Percentiles rank a stretch among this genome's conserved stretches.
Conservation (phyloP, 30 jellyfish, hydroid and myxozoan species). For the Morbakka virulenta region DNA sequence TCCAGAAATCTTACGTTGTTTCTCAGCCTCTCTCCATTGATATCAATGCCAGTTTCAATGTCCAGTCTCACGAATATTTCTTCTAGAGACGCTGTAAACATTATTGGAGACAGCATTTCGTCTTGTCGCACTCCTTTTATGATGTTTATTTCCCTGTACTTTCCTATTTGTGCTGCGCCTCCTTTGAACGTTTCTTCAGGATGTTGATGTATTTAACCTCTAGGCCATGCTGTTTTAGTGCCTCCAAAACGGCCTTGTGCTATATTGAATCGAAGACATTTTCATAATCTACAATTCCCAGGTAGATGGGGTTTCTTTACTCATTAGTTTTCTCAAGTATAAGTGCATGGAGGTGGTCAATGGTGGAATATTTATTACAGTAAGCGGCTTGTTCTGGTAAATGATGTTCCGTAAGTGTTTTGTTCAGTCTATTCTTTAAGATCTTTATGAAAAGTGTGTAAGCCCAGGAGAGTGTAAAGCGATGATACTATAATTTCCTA, state of each 20-base stretch:
- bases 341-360: constrained; percentile 28
- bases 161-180: too few species aligned
- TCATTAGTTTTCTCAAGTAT: constrained; percentile 23
- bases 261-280: constrained; percentile 18
- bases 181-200: too few species aligned
- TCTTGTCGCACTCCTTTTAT: too few species aligned
- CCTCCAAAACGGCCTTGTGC: constrained; percentile 6
- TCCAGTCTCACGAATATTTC: too few species aligned
- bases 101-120: too few species aligned
- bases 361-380: constrained; percentile 23
- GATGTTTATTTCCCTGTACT: too few species aligned
- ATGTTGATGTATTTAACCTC: not conserved
- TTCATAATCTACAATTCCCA: constrained; percentile 18
- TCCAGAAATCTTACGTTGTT: too few species aligned
- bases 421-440: constrained; percentile 3
- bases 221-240: constrained; percentile 8
- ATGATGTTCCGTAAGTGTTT: constrained; percentile 16
- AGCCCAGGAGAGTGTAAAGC: too few species aligned
- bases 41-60: too few species aligned
- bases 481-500: too few species aligned
- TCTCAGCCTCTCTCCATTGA: too few species aligned
- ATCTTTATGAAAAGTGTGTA: constrained; percentile 23
- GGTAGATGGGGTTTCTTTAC: constrained; percentile 2
- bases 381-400: constrained; percentile 60
- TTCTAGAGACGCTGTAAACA: too few species aligned